Conservation (phyloP, 2,888 invertebrate genomes). For the Timema cristinae region DNA sequence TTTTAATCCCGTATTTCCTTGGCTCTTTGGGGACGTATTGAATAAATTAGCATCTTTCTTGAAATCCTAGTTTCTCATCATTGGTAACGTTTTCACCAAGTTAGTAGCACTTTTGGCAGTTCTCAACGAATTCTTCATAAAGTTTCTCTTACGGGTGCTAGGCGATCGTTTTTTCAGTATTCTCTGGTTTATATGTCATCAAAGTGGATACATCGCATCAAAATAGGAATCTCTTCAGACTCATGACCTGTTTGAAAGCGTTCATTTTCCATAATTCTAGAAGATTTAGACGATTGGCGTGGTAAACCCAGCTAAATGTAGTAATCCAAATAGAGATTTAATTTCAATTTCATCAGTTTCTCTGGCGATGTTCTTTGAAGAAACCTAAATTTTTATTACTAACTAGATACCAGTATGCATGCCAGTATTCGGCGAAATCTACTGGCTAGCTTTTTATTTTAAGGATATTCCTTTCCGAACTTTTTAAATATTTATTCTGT, state of each 20-base stretch:
- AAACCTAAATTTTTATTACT: too few relatives aligned
- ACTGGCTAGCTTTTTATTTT: too few relatives aligned
- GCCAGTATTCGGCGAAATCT: too few relatives aligned
- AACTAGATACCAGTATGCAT: too few relatives aligned
- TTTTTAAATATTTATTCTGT: too few relatives aligned
- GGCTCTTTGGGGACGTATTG: constrained; percentile 9
- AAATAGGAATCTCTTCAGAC: constrained; percentile 2
- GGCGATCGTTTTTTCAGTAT: constrained; percentile 28
- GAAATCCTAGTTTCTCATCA: constrained; percentile 4
- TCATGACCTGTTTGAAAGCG: neutral
- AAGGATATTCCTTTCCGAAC: too few relatives aligned
- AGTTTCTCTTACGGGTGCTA: constrained; percentile 31
- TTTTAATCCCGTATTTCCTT: constrained; percentile 3
- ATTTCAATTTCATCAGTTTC: constrained; percentile 7
- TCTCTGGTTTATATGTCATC: constrained; percentile 31
- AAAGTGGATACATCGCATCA: constrained; percentile 33
- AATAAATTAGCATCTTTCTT: constrained; percentile 5
- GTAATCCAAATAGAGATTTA: neutral
- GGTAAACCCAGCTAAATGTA: neutral
- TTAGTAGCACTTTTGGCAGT: constrained; percentile 28
- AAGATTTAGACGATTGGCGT: neutral
- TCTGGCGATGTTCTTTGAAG: too few relatives aligned
- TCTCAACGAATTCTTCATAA: constrained; percentile 33
- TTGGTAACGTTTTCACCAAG: constrained; percentile 30
- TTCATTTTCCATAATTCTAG: neutral